Evolutionary conservation across 2,888 invertebrate species (phyloP).

Genomic region (Saturnia japonica): DNA sequence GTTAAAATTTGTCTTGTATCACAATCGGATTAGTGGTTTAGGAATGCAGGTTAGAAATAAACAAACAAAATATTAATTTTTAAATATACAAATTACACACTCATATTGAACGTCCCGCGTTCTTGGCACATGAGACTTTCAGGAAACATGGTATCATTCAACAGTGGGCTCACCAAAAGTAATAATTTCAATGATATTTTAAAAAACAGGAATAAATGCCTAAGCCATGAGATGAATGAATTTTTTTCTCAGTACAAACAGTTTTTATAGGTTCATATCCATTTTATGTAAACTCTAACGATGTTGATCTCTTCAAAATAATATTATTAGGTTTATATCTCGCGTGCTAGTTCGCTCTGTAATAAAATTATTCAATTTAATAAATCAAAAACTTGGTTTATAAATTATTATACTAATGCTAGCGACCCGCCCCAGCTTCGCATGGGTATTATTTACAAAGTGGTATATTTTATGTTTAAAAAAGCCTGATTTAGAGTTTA

Average conservation of each 20-base stretch:
- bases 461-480: too few species aligned
- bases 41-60: too few species aligned
- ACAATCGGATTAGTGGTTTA: too few species aligned
- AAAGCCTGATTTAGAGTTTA: too few species aligned
- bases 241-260: background rate
- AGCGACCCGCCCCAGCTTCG: too few species aligned
- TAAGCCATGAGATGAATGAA: background rate
- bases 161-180: background rate
- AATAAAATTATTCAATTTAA: slow-evolving; percentile 12
- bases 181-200: background rate
- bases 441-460: too few species aligned
- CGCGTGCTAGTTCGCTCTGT: slow-evolving; percentile 10
- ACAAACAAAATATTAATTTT: too few species aligned
- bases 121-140: background rate
- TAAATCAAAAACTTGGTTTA: background rate
- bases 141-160: background rate
- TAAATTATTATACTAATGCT: too few species aligned
- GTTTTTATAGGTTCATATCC: background rate
- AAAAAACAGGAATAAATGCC: background rate
- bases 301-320: background rate
- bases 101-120: background rate
- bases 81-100: too few species aligned
- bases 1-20: too few species aligned
- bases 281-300: slow-evolving; percentile 10
- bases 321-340: slow-evolving; percentile 4